phyloP scores from a whole-genome alignment of 2,113 vertebrate species.

The Laticauda colubrina region DNA sequence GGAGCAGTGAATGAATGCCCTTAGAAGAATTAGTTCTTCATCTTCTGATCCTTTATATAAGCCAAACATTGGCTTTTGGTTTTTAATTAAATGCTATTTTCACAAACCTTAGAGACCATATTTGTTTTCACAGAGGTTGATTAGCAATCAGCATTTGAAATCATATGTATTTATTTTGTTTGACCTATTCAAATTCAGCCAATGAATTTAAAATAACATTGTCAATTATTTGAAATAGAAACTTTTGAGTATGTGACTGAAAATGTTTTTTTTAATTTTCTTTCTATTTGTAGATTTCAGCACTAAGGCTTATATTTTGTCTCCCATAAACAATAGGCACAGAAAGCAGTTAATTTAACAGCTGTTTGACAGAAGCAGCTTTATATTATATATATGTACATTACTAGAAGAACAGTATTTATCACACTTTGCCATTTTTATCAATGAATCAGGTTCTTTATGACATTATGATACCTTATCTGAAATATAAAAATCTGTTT shows the following conservation, averaged over 20 bases:
- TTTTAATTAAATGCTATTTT: neutral
- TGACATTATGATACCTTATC: neutral
- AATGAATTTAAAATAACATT: neutral
- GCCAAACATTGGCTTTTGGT: neutral
- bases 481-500: neutral
- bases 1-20: neutral
- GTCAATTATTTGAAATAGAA: neutral
- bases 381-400: neutral
- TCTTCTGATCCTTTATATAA: neutral
- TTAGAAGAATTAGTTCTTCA: neutral
- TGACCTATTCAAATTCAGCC: neutral
- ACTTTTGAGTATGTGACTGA: neutral
- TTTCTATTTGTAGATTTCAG: neutral
- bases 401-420: conserved; percentile 20
- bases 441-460: neutral
- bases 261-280: neutral
- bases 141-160: neutral
- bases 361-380: conserved; percentile 25
- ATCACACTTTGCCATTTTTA: conserved; percentile 7
- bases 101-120: neutral
- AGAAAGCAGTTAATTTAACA: conserved; percentile 29
- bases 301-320: neutral
- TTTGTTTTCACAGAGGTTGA: neutral
- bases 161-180: neutral
- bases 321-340: neutral